These are phyloP conservation scores for Tetrapedia diversipes DNA, from an alignment of 2,888 invertebrate species.

Conservation along the genomic window DNA sequence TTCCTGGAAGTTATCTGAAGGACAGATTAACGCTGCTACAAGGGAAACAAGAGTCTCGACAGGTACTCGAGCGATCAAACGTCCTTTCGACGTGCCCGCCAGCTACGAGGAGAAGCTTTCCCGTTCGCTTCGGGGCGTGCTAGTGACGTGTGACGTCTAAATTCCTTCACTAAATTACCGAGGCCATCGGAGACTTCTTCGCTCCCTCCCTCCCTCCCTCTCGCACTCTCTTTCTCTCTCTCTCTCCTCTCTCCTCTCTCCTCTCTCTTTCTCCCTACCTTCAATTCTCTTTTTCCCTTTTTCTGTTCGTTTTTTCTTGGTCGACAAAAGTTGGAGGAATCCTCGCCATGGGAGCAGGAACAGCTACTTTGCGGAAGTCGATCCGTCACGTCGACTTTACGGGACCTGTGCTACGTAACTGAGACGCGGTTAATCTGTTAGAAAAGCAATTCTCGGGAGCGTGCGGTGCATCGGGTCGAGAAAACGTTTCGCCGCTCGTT, in stretches of 20 bases:
- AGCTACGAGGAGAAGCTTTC: slow-evolving; percentile 35
- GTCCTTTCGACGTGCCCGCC: slow-evolving; percentile 58
- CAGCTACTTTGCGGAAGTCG: slow-evolving; percentile 61
- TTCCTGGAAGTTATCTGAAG: slow-evolving; percentile 20
- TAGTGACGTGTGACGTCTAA: slow-evolving; percentile 71
- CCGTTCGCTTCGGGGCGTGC: slow-evolving; percentile 43
- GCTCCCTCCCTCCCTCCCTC: slow-evolving; percentile 12
- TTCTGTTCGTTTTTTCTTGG: slow-evolving; percentile 6
- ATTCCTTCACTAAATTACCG: slow-evolving; percentile 69
- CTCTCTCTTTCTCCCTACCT: background rate
- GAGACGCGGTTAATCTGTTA: slow-evolving; percentile 60
- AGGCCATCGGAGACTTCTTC: slow-evolving; percentile 41
- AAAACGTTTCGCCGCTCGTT: slow-evolving; percentile 30
- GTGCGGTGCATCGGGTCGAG: slow-evolving; percentile 38
- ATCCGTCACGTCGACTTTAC: slow-evolving; percentile 59
- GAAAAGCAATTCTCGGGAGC: slow-evolving; percentile 50
- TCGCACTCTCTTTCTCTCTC: slow-evolving; percentile 3
- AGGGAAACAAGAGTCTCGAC: slow-evolving; percentile 48
- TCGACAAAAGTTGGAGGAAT: slow-evolving; percentile 44
- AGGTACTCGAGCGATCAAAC: slow-evolving; percentile 61
- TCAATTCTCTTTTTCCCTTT: background rate
- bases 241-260: background rate
- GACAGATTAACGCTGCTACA: slow-evolving; percentile 32
- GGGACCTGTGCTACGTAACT: slow-evolving; percentile 33
- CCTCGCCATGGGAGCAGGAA: slow-evolving; percentile 39